Percentiles rank a stretch among this genome's conserved stretches.
phyloP scores from a whole-genome alignment of 92 coral and sea anemone genomes.

The Diadumene lineata region DNA sequence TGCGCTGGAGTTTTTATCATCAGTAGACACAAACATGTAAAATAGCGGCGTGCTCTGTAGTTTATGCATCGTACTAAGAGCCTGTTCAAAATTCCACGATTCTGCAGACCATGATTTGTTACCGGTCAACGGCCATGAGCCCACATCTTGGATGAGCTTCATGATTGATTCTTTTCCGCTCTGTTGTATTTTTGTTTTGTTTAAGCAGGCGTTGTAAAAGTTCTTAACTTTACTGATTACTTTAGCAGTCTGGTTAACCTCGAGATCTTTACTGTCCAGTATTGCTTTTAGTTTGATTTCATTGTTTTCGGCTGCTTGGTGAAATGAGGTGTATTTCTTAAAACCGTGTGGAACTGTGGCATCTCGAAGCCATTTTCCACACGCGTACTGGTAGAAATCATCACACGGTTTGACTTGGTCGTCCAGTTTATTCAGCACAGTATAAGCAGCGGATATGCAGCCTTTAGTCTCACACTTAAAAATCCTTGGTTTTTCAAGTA shows the following conservation, averaged over 20 bases:
- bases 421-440: conserved; percentile 75
- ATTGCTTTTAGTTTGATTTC: conserved; percentile 70
- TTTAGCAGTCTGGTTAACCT: conserved; percentile 47
- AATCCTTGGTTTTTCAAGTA: conserved; percentile 16
- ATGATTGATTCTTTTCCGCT: conserved; percentile 68
- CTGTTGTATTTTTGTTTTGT: conserved; percentile 57
- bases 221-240: conserved; percentile 71
- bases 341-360: conserved; percentile 66
- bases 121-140: conserved; percentile 80
- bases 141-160: conserved; percentile 74
- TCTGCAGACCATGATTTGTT: conserved; percentile 89
- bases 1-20: conserved; percentile 86
- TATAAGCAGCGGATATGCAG: conserved; percentile 86
- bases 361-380: conserved; percentile 82
- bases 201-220: conserved; percentile 78
- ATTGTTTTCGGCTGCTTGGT: conserved; percentile 75
- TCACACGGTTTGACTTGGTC: conserved; percentile 74
- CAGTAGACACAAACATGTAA: conserved; percentile 97
- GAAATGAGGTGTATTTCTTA: conserved; percentile 87
- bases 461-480: conserved; percentile 74
- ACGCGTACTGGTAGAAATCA: conserved; percentile 86
- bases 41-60: conserved; percentile 94
- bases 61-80: conserved; percentile 90
- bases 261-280: conserved; percentile 56
- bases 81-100: conserved; percentile 96